Percentiles rank a stretch among this genome's conserved stretches.
Evolutionary conservation across 2,888 invertebrate species (phyloP).

Genomic region (Drosophila quinaria): DNA sequence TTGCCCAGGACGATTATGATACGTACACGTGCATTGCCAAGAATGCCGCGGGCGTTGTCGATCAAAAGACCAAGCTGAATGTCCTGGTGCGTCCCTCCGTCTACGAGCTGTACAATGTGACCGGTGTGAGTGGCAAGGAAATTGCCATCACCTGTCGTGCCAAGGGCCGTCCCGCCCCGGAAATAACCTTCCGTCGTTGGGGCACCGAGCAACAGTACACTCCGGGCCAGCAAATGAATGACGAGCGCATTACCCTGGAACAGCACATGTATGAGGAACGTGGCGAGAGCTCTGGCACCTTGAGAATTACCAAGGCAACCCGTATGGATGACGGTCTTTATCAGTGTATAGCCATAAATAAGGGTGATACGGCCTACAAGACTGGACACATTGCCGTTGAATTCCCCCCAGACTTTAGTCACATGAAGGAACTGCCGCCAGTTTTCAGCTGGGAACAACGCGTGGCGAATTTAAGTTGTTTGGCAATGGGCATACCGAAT

Average conservation of each 20-base stretch:
- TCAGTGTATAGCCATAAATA: slow-evolving; percentile 93
- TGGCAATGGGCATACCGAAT: slow-evolving; percentile 95
- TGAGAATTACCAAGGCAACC: slow-evolving; percentile 89
- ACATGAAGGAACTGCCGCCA: slow-evolving; percentile 89
- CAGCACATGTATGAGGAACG: slow-evolving; percentile 87
- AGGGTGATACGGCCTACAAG: slow-evolving; percentile 90
- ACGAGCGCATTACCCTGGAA: slow-evolving; percentile 90
- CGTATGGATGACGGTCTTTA: slow-evolving; percentile 95
- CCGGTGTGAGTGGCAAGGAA: slow-evolving; percentile 88
- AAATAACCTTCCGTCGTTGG: slow-evolving; percentile 92
- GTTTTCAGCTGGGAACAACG: slow-evolving; percentile 94
- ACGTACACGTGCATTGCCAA: slow-evolving; percentile 92
- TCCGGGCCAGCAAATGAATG: slow-evolving; percentile 88
- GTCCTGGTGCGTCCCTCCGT: slow-evolving; percentile 93
- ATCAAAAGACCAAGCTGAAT: slow-evolving; percentile 89
- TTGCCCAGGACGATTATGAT: slow-evolving; percentile 92
- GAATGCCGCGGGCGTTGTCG: slow-evolving; percentile 91
- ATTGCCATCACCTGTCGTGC: slow-evolving; percentile 91
- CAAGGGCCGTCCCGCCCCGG: slow-evolving; percentile 92
- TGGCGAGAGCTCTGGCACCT: slow-evolving; percentile 88
- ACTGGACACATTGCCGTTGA: slow-evolving; percentile 94
- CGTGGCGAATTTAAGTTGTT: slow-evolving; percentile 93
- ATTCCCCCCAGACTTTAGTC: slow-evolving; percentile 92
- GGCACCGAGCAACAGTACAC: slow-evolving; percentile 89
- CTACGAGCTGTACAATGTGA: slow-evolving; percentile 91